These are phyloP conservation scores for Bombus confusus DNA, from an alignment of 1,140 invertebrate genomes.

Conservation along the genomic window DNA sequence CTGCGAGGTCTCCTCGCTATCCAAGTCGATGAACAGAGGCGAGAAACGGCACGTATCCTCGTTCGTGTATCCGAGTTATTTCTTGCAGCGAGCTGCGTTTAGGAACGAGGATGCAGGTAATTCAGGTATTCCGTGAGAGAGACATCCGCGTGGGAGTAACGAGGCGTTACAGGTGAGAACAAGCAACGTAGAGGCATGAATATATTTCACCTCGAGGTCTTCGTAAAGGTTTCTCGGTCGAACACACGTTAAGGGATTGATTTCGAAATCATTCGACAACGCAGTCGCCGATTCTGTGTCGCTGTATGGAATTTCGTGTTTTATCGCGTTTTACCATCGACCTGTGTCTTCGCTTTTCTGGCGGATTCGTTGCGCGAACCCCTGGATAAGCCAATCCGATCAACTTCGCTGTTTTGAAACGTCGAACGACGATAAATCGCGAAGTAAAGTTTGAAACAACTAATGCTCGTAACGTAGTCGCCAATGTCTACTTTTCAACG, in stretches of 20 bases:
- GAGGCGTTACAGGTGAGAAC: conserved; percentile 29
- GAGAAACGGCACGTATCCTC: not conserved
- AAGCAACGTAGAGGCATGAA: not conserved
- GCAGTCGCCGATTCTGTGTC: too few species aligned
- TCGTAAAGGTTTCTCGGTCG: conserved; percentile 17
- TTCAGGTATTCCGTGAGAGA: conserved; percentile 29
- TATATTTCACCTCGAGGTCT: conserved; percentile 21
- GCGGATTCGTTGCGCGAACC: too few species aligned
- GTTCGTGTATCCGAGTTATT: not conserved
- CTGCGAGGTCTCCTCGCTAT: too few species aligned
- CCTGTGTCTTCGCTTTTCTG: not conserved
- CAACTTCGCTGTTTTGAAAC: too few species aligned
- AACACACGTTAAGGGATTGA: conserved; percentile 16
- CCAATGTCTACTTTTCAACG: too few species aligned
- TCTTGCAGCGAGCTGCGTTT: not conserved
- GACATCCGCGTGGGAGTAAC: conserved; percentile 33
- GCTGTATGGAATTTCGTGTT: not conserved
- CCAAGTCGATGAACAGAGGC: not conserved
- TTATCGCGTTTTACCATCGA: not conserved
- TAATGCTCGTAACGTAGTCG: not conserved
- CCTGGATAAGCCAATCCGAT: not conserved
- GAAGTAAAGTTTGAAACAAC: not conserved
- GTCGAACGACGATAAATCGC: too few species aligned
- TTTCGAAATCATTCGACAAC: conserved; percentile 17
- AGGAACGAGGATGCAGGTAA: conserved; percentile 34